These are phyloP conservation scores for Fundulus diaphanus DNA, from an alignment of 2,797 vertebrate genomes.

Conservation along the genomic window DNA sequence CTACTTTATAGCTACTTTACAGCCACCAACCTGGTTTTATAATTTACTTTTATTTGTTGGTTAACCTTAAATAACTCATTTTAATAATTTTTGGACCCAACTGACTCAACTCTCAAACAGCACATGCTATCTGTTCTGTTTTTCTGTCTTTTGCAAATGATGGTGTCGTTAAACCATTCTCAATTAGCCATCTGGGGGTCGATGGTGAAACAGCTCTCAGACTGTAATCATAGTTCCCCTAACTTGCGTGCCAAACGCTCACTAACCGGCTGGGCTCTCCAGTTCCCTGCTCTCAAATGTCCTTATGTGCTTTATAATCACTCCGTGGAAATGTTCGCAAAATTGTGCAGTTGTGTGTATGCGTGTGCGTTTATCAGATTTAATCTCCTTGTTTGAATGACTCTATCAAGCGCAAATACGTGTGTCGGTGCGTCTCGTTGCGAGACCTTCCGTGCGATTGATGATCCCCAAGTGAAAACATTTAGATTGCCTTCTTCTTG, in stretches of 20 bases:
- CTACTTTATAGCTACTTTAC: too few species aligned
- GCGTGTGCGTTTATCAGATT: conserved; percentile 28
- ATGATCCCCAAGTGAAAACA: conserved; percentile 64
- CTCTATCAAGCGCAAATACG: conserved; percentile 28
- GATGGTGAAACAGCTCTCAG: conserved; percentile 61
- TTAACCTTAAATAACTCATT: neutral
- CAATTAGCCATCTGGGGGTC: conserved; percentile 73
- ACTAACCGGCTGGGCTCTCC: conserved; percentile 56
- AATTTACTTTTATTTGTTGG: neutral
- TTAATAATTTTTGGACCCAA: neutral
- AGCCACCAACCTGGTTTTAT: too few species aligned
- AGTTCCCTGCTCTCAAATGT: conserved; percentile 61
- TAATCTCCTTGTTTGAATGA: conserved; percentile 51
- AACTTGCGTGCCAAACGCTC: conserved; percentile 63
- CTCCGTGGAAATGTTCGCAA: conserved; percentile 67
- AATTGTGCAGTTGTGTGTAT: conserved; percentile 30
- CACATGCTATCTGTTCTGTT: conserved; percentile 24
- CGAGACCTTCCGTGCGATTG: conserved; percentile 30
- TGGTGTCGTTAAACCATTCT: conserved; percentile 57
- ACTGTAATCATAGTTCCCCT: conserved; percentile 62
- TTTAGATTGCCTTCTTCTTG: conserved; percentile 64
- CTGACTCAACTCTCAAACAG: conserved; percentile 6
- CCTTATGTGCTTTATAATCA: conserved; percentile 67
- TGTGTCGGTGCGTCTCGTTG: conserved; percentile 4
- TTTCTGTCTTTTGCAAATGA: conserved; percentile 45